These are phyloP conservation scores for Halesus radiatus DNA, from an alignment of 1,140 invertebrate species.

Conservation along the genomic window DNA sequence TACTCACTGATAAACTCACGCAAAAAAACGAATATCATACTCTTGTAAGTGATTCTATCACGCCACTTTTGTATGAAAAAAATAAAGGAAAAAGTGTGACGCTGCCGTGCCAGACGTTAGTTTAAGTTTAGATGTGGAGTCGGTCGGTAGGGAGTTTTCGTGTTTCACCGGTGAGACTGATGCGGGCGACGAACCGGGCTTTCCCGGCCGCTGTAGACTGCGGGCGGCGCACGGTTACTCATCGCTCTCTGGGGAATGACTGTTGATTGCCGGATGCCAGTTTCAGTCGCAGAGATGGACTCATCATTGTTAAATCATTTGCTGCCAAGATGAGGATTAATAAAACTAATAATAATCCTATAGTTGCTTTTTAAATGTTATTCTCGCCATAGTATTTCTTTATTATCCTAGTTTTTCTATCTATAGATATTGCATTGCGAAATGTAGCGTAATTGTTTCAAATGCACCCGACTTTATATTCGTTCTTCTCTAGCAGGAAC, in stretches of 20 bases:
- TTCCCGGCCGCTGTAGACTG: conserved; percentile 12
- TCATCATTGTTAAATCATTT: background rate
- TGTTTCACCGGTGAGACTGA: too few species aligned
- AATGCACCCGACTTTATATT: too few species aligned
- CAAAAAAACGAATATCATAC: background rate
- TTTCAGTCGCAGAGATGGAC: background rate
- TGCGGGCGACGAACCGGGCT: background rate
- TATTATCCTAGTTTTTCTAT: too few species aligned
- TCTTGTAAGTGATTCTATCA: too few species aligned
- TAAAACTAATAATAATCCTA: too few species aligned
- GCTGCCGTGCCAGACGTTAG: background rate
- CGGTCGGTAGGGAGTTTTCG: background rate
- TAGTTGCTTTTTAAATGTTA: too few species aligned
- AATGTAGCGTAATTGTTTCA: too few species aligned
- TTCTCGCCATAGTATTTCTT: too few species aligned
- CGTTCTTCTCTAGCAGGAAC: too few species aligned
- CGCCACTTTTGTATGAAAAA: background rate
- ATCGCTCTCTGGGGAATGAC: background rate
- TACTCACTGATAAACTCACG: background rate
- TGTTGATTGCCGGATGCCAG: background rate
- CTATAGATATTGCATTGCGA: too few species aligned
- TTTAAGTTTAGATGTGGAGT: background rate
- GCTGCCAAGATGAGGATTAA: too few species aligned
- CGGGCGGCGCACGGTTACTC: background rate
- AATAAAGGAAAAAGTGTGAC: background rate